phyloP scores from a whole-genome alignment of 2,888 invertebrate species.

The Fabriciana adippe region DNA sequence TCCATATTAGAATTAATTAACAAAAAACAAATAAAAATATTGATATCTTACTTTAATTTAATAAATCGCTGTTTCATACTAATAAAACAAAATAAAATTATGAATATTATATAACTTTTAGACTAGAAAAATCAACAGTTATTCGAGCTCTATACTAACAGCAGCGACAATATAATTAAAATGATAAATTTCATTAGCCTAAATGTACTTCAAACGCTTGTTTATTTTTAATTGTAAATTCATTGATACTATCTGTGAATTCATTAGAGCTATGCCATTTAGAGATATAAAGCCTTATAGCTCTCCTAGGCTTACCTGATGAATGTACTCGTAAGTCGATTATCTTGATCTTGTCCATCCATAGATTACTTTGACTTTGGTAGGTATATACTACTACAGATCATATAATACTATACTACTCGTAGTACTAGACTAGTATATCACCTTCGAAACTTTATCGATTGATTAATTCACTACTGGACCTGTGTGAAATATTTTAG shows the following conservation, averaged over 20 bases:
- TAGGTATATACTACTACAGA: not conserved
- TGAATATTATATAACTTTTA: too few relatives aligned
- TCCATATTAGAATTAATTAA: too few relatives aligned
- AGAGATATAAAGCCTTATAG: not conserved
- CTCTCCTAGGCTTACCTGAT: not conserved
- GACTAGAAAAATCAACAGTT: too few relatives aligned
- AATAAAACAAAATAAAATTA: not conserved
- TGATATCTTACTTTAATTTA: too few relatives aligned
- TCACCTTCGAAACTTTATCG: too few relatives aligned
- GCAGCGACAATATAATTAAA: not conserved
- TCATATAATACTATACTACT: too few relatives aligned
- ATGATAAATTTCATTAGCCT: not conserved
- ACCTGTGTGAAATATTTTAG: too few relatives aligned
- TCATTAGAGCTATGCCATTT: conserved; percentile 1
- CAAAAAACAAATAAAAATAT: too few relatives aligned
- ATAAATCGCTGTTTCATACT: not conserved
- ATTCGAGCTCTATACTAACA: not conserved
- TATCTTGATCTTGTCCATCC: not conserved
- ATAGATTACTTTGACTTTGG: not conserved
- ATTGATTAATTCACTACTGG: too few relatives aligned
- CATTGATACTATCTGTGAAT: not conserved
- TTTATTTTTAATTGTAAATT: not conserved
- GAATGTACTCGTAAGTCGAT: not conserved
- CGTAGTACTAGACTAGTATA: too few relatives aligned
- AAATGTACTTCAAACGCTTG: not conserved